A percentile compares a stretch with the other conserved stretches of the same genome.
Conservation (phyloP, 2,113 vertebrate genomes). For the Urocynchramus pylzowi region DNA sequence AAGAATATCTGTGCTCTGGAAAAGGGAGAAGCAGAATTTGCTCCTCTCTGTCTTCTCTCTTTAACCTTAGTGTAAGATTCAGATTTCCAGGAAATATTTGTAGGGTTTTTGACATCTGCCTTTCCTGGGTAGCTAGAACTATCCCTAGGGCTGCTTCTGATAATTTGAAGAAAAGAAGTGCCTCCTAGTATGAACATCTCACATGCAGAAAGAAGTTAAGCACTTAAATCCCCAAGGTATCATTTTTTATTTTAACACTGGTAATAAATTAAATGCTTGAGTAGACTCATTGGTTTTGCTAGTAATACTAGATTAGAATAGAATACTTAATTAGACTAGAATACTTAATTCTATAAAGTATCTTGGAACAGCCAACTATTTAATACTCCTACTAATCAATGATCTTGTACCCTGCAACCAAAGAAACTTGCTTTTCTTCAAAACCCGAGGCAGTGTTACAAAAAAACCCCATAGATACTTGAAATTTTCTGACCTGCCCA, state of each 20-base stretch:
- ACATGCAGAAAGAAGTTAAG: background rate
- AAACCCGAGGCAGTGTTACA: background rate
- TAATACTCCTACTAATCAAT: background rate
- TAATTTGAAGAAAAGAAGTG: background rate
- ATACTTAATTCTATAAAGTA: background rate
- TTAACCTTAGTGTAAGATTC: background rate
- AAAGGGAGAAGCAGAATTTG: background rate
- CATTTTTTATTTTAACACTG: background rate
- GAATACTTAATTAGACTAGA: background rate
- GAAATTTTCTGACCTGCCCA: constrained; percentile 44
- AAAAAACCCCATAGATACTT: background rate
- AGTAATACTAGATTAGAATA: background rate
- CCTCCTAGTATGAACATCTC: background rate
- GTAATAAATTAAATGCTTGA: background rate
- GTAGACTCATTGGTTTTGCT: background rate
- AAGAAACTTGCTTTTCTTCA: background rate
- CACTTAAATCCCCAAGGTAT: background rate
- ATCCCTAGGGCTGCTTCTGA: background rate
- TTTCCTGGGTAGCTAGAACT: background rate
- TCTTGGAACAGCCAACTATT: background rate
- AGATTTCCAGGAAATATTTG: constrained; percentile 14
- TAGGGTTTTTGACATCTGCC: background rate
- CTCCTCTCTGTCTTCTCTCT: background rate
- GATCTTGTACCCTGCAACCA: background rate
- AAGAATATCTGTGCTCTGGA: background rate